Evolutionary conservation across 2,888 invertebrate species (phyloP).

Genomic region (Epinotia demarniana): DNA sequence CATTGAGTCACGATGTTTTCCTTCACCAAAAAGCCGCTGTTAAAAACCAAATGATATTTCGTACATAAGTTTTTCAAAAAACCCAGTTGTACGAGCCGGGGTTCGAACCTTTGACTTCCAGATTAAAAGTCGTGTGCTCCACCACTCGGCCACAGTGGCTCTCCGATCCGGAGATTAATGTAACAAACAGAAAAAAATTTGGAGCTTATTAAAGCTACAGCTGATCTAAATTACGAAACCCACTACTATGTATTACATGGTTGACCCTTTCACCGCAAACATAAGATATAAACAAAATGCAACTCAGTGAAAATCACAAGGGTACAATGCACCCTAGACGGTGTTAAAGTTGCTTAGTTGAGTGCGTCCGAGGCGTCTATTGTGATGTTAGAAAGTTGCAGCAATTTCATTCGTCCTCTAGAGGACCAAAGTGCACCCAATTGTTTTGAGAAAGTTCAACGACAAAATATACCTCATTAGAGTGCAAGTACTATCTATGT

Average conservation of each 20-base stretch:
- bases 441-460: not conserved
- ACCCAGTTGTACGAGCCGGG: too few relatives aligned
- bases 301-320: conserved; percentile 16
- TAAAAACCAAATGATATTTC: too few relatives aligned
- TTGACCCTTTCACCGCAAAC: not conserved
- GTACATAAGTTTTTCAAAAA: too few relatives aligned
- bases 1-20: too few relatives aligned
- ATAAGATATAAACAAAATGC: conserved; percentile 5
- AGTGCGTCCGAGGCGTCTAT: conserved; percentile 16
- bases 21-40: too few relatives aligned
- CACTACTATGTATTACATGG: not conserved
- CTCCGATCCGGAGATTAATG: too few relatives aligned
- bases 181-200: too few relatives aligned
- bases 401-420: conserved; percentile 30
- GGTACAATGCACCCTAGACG: conserved; percentile 29
- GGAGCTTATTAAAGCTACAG: too few relatives aligned
- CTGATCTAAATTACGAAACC: too few relatives aligned
- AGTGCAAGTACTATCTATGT: not conserved
- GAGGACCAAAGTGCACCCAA: conserved; percentile 1
- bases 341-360: conserved; percentile 30
- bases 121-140: too few relatives aligned
- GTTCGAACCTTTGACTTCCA: too few relatives aligned
- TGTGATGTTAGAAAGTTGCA: conserved; percentile 30
- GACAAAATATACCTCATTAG: not conserved
- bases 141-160: too few relatives aligned